These are phyloP conservation scores for Mercenaria mercenaria DNA, from an alignment of 1,140 invertebrate genomes.

Conservation along the genomic window DNA sequence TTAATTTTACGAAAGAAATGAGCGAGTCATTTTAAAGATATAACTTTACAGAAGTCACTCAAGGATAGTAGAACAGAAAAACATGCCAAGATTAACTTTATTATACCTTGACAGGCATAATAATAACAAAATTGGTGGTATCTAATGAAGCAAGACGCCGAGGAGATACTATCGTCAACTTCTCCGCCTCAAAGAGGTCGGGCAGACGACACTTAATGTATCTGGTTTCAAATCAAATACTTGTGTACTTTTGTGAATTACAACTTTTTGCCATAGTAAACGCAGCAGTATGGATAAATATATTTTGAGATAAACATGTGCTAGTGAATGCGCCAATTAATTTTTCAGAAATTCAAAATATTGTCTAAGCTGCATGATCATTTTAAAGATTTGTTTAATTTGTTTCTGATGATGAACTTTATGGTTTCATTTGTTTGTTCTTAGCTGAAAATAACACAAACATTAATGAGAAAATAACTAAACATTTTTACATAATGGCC, in stretches of 20 bases:
- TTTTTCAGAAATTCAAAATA: no score
- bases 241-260: background rate
- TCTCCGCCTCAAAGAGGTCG: constrained; percentile 46
- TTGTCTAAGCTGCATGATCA: no score
- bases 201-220: constrained; percentile 47
- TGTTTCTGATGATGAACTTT: no score
- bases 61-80: background rate
- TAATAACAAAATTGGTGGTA: constrained; percentile 41
- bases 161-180: constrained; percentile 47
- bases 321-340: no score
- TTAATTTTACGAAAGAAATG: no score
- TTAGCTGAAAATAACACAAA: no score
- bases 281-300: background rate
- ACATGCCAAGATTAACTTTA: constrained; percentile 19
- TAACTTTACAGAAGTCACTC: background rate
- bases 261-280: background rate
- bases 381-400: no score
- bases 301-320: background rate
- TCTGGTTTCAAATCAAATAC: constrained; percentile 31
- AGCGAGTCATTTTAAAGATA: no score
- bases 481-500: no score
- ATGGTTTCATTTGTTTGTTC: no score
- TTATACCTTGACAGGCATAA: constrained; percentile 35
- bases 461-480: no score
- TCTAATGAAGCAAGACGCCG: constrained; percentile 48